Evolutionary conservation across 2,113 vertebrate genomes (phyloP).

Genomic region (Laticauda laticaudata): DNA sequence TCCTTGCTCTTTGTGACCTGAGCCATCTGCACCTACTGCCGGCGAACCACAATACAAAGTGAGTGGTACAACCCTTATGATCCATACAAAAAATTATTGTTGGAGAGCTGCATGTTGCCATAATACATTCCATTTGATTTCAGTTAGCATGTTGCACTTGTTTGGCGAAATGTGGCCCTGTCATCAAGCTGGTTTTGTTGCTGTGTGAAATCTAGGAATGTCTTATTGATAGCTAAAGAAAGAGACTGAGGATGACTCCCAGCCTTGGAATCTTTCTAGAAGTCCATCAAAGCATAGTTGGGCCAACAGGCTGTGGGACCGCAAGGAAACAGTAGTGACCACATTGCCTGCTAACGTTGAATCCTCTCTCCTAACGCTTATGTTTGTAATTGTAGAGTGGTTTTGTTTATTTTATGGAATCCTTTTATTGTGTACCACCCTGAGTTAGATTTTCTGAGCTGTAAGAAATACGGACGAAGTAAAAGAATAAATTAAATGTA

Average conservation of each 20-base stretch:
- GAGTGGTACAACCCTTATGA: neutral
- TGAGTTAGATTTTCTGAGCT: neutral
- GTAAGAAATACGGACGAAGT: neutral
- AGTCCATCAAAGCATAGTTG: neutral
- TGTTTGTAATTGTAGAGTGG: neutral
- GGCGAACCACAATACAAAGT: too few species aligned
- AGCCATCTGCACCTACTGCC: too few species aligned
- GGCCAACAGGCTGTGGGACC: neutral
- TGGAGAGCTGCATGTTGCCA: neutral
- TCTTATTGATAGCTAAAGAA: neutral
- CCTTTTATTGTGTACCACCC: neutral
- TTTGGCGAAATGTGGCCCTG: neutral
- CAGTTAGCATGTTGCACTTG: neutral
- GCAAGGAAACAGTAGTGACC: neutral
- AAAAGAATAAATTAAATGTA: neutral
- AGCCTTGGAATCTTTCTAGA: neutral
- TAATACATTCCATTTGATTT: neutral
- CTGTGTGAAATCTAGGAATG: neutral
- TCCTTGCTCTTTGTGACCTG: too few species aligned
- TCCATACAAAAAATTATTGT: neutral
- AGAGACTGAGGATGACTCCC: neutral
- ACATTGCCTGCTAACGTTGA: neutral
- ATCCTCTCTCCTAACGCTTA: neutral
- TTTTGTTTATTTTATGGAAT: neutral
- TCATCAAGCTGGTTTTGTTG: neutral